Conservation (phyloP, 2,888 invertebrate species). For the Andrena hattorfiana region DNA sequence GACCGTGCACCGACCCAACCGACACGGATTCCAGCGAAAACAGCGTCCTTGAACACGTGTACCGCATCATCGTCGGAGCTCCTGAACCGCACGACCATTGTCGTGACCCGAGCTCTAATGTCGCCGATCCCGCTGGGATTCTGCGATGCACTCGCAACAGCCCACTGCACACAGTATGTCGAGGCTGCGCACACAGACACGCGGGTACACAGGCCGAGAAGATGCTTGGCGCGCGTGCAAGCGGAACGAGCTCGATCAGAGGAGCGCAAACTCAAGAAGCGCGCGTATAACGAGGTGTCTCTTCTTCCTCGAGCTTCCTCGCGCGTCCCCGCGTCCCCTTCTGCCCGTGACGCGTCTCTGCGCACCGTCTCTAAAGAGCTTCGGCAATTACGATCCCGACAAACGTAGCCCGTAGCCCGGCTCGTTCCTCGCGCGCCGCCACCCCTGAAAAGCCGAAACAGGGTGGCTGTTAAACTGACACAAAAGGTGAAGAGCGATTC, state of each 20-base stretch:
- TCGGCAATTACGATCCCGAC: conserved; percentile 62
- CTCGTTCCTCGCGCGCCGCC: conserved; percentile 18
- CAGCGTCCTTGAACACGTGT: conserved; percentile 58
- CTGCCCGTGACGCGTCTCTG: not conserved
- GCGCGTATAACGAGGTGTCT: conserved; percentile 13
- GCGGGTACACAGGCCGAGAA: not conserved
- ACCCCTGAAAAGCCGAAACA: conserved; percentile 25
- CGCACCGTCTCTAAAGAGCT: conserved; percentile 36
- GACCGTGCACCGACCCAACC: conserved; percentile 39
- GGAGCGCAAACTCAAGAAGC: not conserved
- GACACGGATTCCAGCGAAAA: conserved; percentile 48
- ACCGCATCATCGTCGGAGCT: conserved; percentile 51
- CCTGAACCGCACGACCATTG: conserved; percentile 55
- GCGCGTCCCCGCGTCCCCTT: not conserved
- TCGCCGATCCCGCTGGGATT: conserved; percentile 60
- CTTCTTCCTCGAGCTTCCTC: not conserved
- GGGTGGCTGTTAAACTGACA: conserved; percentile 33
- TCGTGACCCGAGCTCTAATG: conserved; percentile 62
- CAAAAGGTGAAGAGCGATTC: conserved; percentile 44
- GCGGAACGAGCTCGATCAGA: conserved; percentile 12
- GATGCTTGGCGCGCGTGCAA: conserved; percentile 3
- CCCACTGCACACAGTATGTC: conserved; percentile 11
- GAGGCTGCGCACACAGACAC: not conserved
- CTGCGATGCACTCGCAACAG: conserved; percentile 35
- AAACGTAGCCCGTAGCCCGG: conserved; percentile 44